These are phyloP conservation scores for Caenorhabditis angaria DNA, from an alignment of 2,888 invertebrate genomes.

Conservation along the genomic window DNA sequence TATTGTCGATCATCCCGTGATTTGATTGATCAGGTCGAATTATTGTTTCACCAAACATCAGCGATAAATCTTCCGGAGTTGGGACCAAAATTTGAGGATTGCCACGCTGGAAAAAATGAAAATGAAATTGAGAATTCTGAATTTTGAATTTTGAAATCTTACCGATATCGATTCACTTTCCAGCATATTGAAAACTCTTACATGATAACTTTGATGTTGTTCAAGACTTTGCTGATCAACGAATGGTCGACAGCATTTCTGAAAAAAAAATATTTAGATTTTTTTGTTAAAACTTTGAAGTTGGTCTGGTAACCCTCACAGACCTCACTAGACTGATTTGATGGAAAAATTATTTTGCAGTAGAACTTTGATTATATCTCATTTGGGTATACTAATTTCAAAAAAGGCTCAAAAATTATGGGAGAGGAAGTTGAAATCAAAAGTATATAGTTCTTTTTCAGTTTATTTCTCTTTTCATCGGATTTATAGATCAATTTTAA, in stretches of 20 bases:
- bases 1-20: slow-evolving; percentile 7
- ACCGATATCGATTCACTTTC: slow-evolving; percentile 9
- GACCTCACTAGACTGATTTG: too few relatives aligned
- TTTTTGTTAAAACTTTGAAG: background rate
- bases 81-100: slow-evolving; percentile 35
- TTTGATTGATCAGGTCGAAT: background rate
- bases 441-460: too few relatives aligned
- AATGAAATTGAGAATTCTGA: too few relatives aligned
- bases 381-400: too few relatives aligned
- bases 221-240: slow-evolving; percentile 36
- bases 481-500: too few relatives aligned
- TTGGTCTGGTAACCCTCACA: too few relatives aligned
- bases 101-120: slow-evolving; percentile 17
- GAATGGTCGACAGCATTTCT: slow-evolving; percentile 40
- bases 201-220: slow-evolving; percentile 68
- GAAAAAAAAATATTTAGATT: background rate
- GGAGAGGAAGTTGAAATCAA: too few relatives aligned
- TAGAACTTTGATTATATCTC: too few relatives aligned
- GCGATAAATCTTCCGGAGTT: slow-evolving; percentile 26
- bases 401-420: too few relatives aligned
- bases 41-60: slow-evolving; percentile 25
- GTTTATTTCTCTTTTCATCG: too few relatives aligned
- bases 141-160: background rate
- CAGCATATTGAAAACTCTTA: slow-evolving; percentile 59
- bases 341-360: too few relatives aligned